Evolutionary conservation across 2,797 vertebrate species (phyloP).

Genomic region (Ceryle rudis): DNA sequence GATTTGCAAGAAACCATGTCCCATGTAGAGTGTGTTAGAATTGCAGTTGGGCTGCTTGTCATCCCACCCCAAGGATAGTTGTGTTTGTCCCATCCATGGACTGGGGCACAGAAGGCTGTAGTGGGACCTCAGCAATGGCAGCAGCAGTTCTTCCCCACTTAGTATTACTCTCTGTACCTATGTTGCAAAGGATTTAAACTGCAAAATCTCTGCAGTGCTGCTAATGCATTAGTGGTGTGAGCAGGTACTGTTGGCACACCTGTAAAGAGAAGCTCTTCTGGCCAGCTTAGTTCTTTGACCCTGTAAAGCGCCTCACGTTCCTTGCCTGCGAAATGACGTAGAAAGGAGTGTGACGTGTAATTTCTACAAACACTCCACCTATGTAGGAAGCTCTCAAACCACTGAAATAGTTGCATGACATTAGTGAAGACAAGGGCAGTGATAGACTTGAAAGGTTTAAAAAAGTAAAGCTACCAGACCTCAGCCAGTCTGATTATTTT

Average conservation of each 20-base stretch:
- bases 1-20: accelerated
- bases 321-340: neutral
- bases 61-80: neutral
- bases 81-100: too few species aligned
- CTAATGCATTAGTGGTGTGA: neutral
- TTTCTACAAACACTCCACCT: neutral
- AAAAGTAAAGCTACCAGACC: neutral
- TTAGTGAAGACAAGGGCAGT: neutral
- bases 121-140: neutral
- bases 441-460: neutral
- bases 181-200: neutral
- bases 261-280: neutral
- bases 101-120: neutral
- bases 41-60: neutral
- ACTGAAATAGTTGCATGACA: neutral
- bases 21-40: accelerated
- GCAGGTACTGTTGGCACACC: neutral
- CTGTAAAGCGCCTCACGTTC: neutral
- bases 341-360: neutral
- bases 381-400: neutral
- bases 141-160: neutral
- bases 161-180: neutral
- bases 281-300: neutral
- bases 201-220: neutral
- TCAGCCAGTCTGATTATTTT: conserved; percentile 43